Evolutionary conservation across 2,888 invertebrate species (phyloP), one percentile per base, ranked within the genome.

Genomic region (Erannis defoliaria): DNA sequence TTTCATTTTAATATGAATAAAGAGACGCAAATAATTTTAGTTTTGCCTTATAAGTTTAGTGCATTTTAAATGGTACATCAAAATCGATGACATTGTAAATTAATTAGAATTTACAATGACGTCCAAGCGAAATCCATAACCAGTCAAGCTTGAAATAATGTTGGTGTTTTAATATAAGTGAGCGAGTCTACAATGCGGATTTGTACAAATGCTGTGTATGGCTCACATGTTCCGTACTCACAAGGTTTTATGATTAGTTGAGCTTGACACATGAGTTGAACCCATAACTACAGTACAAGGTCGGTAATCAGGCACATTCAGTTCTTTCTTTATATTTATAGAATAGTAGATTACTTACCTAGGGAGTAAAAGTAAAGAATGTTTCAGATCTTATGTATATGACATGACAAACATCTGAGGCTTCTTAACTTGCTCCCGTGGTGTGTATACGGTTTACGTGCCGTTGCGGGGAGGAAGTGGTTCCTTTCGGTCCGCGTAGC

Each of bases 201-300:
- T 16, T 26, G 16, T 26, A 26, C 23, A 26, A 26, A 14, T 26
- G 2, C n/a, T 42, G 16, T 45, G 26, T 26, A 9, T 1, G 14
- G 26, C 26, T 45, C 45, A 26, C 14, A 23, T n/a, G n/a, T 23
- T 23, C 43, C 12, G 43, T 45, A 1, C 26, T 26, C 45, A 45
- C 14, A 26, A 43, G 19, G 40, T 42, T 42, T 21, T 42, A 19
- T 42, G 21, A 5, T 40, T 19, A 40, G 40, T 40, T 21, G 40
- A 42, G 40, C 40, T 42, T n/a, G 21, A 42, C 40, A 21, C 4
- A 21, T 42, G 21, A 42, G n/a, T 12, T 19, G 9, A 16, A 38
- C 2, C n/a, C 4, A n/a, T 37, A 37, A 37, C 0, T 37, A 38
- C 38, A 18, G 18, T 18, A 38, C 38, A 38, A 38, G 38, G 10